Evolutionary conservation across 2,113 vertebrate species (phyloP), one percentile per base, ranked within the genome.

Genomic region (Misgurnus mizolepis): DNA sequence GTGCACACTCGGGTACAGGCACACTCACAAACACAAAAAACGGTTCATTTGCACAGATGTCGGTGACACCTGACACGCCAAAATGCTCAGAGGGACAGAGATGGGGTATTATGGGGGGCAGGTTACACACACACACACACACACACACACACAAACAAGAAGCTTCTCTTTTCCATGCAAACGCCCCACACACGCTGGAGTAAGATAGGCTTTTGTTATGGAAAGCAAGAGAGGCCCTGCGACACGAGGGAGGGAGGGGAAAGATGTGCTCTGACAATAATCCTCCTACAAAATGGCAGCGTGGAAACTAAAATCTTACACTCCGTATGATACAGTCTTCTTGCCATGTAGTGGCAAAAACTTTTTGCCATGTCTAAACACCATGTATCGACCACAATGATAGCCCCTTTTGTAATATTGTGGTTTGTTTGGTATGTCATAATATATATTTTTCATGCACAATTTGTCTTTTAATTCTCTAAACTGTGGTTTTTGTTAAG

Each of bases 181-280:
- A 84, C 64, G 78, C 76, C 55, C 67, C 80, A 84, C 53, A 47
- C 91, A 92, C 83, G 61, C 85, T 88, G 27, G 49, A 84, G 78
- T 83, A 88, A 82, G 89, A 90, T 82, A 4, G 82, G 71, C 76
- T 82, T 92, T 92, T 93, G 91, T 92, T 90, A 91, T 90, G 90
- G 90, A 90, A 91, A 92, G 88, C 83, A 85, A 86, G 78, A 22
- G 87, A 82, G 82, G 89, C 85, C 84, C 85, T 74, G 72, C 67
- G 74, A 76, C 84, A 76, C 50, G 76, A 75, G 47, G 67, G 34
- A 50, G 49, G 27, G 62, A 64, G 68, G 50, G 45, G 27, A 49
- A 50, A 47, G 10, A 67, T 40, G 43, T 49, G 60, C 60, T 76
- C 73, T 50, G 73, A 76, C 41, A 76, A 76, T 39, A 76, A 62